A percentile compares a stretch with the other conserved stretches of the same genome.
Evolutionary conservation across 92 coral and sea anemone species (phyloP).

Genomic region (Zoanthus solanderi): DNA sequence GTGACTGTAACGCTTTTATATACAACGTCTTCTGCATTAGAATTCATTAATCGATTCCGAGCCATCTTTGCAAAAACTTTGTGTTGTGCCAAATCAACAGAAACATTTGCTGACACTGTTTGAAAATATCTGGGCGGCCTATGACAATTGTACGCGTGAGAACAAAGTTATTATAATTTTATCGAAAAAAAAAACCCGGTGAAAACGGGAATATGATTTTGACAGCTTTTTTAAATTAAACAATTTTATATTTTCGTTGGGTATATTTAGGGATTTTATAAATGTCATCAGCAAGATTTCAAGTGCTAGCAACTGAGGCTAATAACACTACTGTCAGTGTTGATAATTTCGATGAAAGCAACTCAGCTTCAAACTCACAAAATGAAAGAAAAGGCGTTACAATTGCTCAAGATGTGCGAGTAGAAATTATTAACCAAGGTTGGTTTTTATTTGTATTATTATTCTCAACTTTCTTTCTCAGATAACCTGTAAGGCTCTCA

Average conservation of each 20-base stretch:
- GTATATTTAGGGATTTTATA: not conserved
- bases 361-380: not conserved
- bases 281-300: conserved; percentile 36
- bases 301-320: not conserved
- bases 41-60: too few relatives aligned
- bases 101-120: not conserved
- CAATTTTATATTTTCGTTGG: not conserved
- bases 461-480: too few relatives aligned
- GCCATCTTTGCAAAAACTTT: too few relatives aligned
- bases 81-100: too few relatives aligned
- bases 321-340: not conserved
- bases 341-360: not conserved
- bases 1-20: too few relatives aligned
- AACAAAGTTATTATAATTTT: not conserved
- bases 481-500: too few relatives aligned
- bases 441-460: conserved; percentile 18
- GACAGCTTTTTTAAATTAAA: not conserved
- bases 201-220: not conserved
- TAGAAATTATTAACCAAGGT: conserved; percentile 73
- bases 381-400: conserved; percentile 47
- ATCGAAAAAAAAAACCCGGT: not conserved
- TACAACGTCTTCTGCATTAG: too few relatives aligned
- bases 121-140: conserved; percentile 7
- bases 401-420: conserved; percentile 70
- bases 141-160: not conserved